phyloP scores from a whole-genome alignment of 2,113 vertebrate species.

The Prionailurus bengalensis region DNA sequence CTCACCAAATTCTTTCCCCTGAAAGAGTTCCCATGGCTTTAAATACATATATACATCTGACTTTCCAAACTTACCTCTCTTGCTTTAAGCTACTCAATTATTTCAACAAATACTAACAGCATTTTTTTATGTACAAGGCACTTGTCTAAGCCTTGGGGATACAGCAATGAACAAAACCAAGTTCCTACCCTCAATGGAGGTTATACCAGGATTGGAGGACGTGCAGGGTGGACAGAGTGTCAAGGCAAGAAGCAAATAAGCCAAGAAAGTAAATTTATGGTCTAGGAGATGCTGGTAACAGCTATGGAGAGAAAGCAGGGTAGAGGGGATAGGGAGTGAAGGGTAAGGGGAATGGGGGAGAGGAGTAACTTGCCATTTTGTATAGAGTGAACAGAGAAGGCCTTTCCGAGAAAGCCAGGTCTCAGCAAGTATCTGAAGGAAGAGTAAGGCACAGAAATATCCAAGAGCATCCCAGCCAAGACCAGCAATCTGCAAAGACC shows the following conservation, averaged over 20 bases:
- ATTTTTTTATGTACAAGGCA: background rate
- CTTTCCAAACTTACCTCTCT: slow-evolving; percentile 34
- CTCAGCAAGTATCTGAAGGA: background rate
- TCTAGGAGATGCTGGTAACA: background rate
- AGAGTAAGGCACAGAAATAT: background rate
- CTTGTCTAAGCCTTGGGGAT: background rate
- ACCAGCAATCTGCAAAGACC: background rate
- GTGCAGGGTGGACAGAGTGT: background rate
- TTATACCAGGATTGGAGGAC: background rate
- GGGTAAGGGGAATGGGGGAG: background rate
- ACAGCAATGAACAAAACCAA: background rate
- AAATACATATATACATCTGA: background rate
- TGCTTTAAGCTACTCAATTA: slow-evolving; percentile 18
- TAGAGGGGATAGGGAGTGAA: background rate
- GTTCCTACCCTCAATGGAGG: background rate
- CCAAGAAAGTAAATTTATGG: background rate
- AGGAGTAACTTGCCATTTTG: background rate
- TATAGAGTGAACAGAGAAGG: background rate
- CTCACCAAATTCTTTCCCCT: slow-evolving; percentile 24
- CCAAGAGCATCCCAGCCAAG: background rate
- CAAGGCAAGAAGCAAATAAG: slow-evolving; percentile 6
- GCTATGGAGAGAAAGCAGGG: background rate
- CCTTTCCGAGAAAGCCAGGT: background rate
- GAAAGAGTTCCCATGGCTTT: background rate
- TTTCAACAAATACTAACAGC: slow-evolving; percentile 2